phyloP scores from a whole-genome alignment of 2,888 invertebrate genomes.

The Caenorhabditis auriculariae region DNA sequence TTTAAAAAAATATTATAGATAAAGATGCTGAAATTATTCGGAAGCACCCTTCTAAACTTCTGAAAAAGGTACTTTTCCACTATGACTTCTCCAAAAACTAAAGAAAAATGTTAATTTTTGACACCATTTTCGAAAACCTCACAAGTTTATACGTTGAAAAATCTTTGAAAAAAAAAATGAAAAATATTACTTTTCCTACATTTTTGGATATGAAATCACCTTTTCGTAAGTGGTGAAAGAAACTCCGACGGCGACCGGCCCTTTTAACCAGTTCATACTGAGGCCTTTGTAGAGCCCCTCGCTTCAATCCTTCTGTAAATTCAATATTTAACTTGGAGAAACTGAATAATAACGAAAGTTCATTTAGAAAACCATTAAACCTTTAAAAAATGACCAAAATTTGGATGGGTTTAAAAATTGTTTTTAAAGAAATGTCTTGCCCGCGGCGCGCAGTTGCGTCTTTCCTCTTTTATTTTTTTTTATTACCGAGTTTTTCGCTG shows the following conservation, averaged over 20 bases:
- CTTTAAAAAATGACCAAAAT: too few species aligned
- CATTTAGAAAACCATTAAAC: too few species aligned
- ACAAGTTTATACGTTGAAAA: background rate
- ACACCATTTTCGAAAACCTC: background rate
- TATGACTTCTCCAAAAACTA: background rate
- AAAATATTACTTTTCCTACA: too few species aligned
- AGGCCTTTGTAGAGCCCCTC: slow-evolving; percentile 95
- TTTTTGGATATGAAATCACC: slow-evolving; percentile 12
- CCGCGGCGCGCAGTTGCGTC: too few species aligned
- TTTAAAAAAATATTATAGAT: background rate
- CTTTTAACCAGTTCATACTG: slow-evolving; percentile 96
- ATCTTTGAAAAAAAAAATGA: background rate
- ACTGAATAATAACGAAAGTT: too few species aligned
- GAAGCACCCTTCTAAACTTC: background rate
- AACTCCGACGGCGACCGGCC: slow-evolving; percentile 78
- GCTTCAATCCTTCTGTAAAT: slow-evolving; percentile 76
- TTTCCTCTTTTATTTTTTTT: too few species aligned
- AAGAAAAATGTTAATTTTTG: background rate
- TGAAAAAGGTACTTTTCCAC: background rate
- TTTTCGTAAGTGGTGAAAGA: slow-evolving; percentile 90
- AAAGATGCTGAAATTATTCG: background rate
- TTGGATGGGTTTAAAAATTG: too few species aligned
- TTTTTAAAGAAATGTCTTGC: too few species aligned
- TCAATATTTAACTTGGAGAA: too few species aligned
- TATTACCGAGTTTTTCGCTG: too few species aligned